phyloP scores from a whole-genome alignment of 2,888 invertebrate genomes.

The Panopea generosa region DNA sequence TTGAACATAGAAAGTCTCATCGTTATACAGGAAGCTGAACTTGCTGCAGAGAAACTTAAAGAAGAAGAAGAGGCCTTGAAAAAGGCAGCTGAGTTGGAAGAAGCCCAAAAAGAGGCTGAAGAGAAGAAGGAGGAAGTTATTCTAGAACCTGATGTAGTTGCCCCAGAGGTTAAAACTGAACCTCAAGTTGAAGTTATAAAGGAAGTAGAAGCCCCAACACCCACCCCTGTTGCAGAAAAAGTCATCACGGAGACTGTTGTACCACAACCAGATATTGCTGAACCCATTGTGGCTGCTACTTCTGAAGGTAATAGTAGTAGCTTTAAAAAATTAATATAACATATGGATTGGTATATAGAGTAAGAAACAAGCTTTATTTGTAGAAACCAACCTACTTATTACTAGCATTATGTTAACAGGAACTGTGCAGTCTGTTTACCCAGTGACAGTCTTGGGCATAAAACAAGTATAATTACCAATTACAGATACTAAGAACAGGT shows the following conservation, averaged over 20 bases:
- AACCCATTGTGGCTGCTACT: conserved; percentile 26
- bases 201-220: neutral
- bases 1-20: too few relatives aligned
- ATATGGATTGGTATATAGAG: too few relatives aligned
- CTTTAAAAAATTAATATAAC: too few relatives aligned
- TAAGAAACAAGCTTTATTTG: too few relatives aligned
- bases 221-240: conserved; percentile 21
- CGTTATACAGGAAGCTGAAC: too few relatives aligned
- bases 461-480: too few relatives aligned
- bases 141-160: neutral
- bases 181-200: neutral
- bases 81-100: conserved; percentile 28
- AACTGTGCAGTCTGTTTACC: too few relatives aligned
- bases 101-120: conserved; percentile 70
- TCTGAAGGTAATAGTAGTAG: conserved; percentile 24
- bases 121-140: conserved; percentile 59
- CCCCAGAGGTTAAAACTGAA: neutral
- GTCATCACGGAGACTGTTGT: conserved; percentile 12
- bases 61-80: conserved; percentile 16
- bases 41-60: neutral
- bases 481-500: too few relatives aligned
- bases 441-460: too few relatives aligned
- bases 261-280: conserved; percentile 35
- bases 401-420: too few relatives aligned
- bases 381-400: too few relatives aligned